Conservation (phyloP, 2,797 vertebrate species). For the Danionella dracula region DNA sequence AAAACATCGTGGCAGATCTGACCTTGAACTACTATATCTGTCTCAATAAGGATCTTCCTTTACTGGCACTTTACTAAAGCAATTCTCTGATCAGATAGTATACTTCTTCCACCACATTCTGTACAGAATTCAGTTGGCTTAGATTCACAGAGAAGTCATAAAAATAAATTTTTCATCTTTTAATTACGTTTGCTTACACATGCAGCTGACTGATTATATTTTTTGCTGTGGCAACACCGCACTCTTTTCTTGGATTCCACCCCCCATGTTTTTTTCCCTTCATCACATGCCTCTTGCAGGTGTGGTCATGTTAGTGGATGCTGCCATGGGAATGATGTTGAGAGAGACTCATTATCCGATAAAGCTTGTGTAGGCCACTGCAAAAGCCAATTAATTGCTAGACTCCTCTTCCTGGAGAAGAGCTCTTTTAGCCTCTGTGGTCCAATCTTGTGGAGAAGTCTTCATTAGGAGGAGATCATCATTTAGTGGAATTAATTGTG, state of each 20-base stretch:
- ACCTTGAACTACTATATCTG: neutral
- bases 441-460: neutral
- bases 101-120: neutral
- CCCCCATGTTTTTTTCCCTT: neutral
- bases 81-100: no score
- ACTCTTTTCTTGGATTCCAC: neutral
- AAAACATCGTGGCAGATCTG: neutral
- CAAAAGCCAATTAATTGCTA: conserved; percentile 26
- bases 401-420: neutral
- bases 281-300: conserved; percentile 29
- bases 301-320: conserved; percentile 23
- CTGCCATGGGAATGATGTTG: neutral
- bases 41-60: neutral
- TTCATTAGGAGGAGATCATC: conserved; percentile 12
- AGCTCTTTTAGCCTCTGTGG: neutral
- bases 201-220: neutral
- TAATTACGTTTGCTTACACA: conserved; percentile 53
- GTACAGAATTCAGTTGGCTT: conserved; percentile 25
- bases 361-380: conserved; percentile 42
- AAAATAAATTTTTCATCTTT: conserved; percentile 15
- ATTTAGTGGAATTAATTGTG: neutral
- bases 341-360: conserved; percentile 24
- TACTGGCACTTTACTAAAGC: conserved; percentile 1
- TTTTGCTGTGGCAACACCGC: neutral
- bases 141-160: conserved; percentile 41